Evolutionary conservation across 2,113 vertebrate genomes (phyloP).

Genomic region (Tricholaema leucomelas): DNA sequence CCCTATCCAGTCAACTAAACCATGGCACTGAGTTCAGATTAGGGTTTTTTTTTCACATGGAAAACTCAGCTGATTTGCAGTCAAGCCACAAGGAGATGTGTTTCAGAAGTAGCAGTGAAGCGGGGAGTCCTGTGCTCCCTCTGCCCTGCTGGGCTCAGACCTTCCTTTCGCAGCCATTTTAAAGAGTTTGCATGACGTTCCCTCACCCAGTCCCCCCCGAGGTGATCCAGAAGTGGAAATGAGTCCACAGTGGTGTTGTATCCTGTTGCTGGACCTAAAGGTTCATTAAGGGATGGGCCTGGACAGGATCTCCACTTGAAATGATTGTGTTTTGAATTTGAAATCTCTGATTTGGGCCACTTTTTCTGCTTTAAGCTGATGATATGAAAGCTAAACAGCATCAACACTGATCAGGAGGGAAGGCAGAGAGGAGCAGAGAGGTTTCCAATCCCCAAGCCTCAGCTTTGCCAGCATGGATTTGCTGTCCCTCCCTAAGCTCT

Average conservation of each 20-base stretch:
- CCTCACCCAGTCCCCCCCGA: background rate
- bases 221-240: background rate
- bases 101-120: constrained; percentile 7
- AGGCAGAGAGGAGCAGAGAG: background rate
- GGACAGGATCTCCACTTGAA: background rate
- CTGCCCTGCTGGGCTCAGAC: background rate
- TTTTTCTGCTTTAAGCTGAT: background rate
- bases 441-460: background rate
- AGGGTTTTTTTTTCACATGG: background rate
- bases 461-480: background rate
- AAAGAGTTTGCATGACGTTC: background rate
- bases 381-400: background rate
- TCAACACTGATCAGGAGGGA: background rate
- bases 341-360: background rate
- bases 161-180: background rate
- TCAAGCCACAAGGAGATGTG: constrained; percentile 8
- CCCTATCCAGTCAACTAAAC: no score
- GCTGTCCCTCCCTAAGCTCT: background rate
- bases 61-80: constrained; percentile 6
- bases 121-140: background rate
- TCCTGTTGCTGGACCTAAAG: background rate
- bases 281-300: background rate
- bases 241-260: background rate
- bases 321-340: background rate
- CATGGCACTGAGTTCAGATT: background rate